Evolutionary conservation across 2,888 invertebrate genomes (phyloP).

Genomic region (Fragum sueziense): DNA sequence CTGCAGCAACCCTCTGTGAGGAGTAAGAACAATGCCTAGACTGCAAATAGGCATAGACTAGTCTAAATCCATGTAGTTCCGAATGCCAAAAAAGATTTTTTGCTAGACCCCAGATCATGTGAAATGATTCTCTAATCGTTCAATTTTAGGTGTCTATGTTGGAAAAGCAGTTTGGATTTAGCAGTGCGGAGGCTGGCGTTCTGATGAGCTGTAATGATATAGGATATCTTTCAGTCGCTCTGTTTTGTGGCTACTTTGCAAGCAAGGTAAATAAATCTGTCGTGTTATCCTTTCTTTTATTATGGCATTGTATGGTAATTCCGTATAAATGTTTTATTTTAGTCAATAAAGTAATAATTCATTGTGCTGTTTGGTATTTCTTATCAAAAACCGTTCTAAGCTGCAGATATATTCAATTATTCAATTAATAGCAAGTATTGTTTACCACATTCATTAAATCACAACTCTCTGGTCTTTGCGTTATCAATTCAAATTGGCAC

Average conservation of each 20-base stretch:
- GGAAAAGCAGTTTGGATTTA: conserved; percentile 75
- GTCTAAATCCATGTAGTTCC: background rate
- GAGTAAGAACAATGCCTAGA: background rate
- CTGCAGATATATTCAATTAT: too few species aligned
- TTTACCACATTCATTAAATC: too few species aligned
- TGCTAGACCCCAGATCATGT: background rate
- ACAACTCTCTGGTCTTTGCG: background rate
- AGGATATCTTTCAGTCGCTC: conserved; percentile 68
- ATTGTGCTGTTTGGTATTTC: too few species aligned
- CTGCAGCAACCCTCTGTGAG: too few species aligned
- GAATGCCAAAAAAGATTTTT: background rate
- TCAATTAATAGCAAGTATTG: too few species aligned
- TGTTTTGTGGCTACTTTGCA: conserved; percentile 66
- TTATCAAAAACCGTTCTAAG: too few species aligned
- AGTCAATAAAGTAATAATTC: too few species aligned
- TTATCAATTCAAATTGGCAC: background rate
- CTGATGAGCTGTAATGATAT: conserved; percentile 76
- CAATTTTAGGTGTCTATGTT: conserved; percentile 69
- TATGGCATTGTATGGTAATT: too few species aligned
- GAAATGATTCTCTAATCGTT: too few species aligned
- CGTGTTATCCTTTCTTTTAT: too few species aligned
- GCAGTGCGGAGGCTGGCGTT: conserved; percentile 73
- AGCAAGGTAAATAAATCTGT: conserved; percentile 50
- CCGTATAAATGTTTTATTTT: too few species aligned
- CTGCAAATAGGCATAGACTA: background rate